Evolutionary conservation across 2,888 invertebrate genomes (phyloP).

Genomic region (Nezara viridula): DNA sequence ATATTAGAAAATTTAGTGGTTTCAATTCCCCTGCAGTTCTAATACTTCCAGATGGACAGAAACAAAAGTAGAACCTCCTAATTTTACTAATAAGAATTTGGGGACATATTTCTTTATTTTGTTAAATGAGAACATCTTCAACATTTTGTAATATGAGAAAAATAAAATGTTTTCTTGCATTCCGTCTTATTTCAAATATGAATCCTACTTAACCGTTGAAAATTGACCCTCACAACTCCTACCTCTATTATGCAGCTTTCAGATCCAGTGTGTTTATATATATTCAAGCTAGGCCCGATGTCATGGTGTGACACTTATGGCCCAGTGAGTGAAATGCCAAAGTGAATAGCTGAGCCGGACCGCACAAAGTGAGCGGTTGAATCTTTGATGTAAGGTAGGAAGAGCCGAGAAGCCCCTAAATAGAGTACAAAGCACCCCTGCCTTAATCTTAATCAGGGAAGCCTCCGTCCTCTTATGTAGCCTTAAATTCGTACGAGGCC

Average conservation of each 20-base stretch:
- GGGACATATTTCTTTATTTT: too few species aligned
- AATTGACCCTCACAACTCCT: background rate
- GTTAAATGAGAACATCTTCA: too few species aligned
- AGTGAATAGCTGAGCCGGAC: conserved; percentile 36
- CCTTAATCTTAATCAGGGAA: conserved; percentile 18
- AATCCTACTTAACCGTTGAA: too few species aligned
- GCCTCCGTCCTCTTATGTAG: background rate
- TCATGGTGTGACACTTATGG: background rate
- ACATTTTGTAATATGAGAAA: too few species aligned
- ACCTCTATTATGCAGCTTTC: background rate
- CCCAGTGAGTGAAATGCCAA: conserved; percentile 5
- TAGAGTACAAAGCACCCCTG: background rate
- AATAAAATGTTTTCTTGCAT: too few species aligned
- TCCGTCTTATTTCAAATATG: too few species aligned
- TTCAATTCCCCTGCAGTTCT: too few species aligned
- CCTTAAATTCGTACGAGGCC: conserved; percentile 4
- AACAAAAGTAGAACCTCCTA: too few species aligned
- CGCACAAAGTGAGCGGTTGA: conserved; percentile 12
- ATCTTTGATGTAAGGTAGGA: conserved; percentile 24
- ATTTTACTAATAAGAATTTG: too few species aligned
- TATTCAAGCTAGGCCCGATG: background rate
- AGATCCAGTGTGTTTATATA: background rate
- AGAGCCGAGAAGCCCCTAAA: background rate
- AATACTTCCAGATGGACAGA: too few species aligned
- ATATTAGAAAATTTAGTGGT: too few species aligned